These are phyloP conservation scores for Dolomedes plantarius DNA, from an alignment of 2,888 invertebrate species.

Conservation along the genomic window DNA sequence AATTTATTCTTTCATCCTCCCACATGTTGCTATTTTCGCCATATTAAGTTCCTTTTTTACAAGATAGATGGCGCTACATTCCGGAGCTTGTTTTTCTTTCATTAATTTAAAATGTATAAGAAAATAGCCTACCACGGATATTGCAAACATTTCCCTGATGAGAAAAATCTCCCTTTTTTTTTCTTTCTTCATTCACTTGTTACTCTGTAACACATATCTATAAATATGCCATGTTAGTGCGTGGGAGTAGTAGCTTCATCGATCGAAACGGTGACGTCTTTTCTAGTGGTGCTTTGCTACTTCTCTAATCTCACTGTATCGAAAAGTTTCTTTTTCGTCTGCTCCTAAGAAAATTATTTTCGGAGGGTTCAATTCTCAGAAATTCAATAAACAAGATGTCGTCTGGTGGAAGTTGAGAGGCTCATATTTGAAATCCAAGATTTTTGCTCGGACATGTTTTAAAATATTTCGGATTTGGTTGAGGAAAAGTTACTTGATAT, in stretches of 20 bases:
- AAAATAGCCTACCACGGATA: background rate
- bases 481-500: too few relatives aligned
- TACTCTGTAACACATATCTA: background rate
- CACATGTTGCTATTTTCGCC: too few relatives aligned
- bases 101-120: background rate
- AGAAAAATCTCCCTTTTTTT: background rate
- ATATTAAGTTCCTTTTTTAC: background rate
- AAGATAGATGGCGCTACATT: conserved; percentile 29
- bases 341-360: too few relatives aligned
- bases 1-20: too few relatives aligned
- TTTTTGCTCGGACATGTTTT: too few relatives aligned
- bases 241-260: background rate
- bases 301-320: background rate
- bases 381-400: too few relatives aligned
- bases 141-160: background rate
- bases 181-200: background rate
- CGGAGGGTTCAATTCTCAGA: too few relatives aligned
- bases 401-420: too few relatives aligned
- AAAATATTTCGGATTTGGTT: too few relatives aligned
- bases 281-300: background rate
- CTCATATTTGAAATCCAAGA: too few relatives aligned
- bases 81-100: background rate
- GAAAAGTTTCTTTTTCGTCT: background rate
- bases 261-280: background rate
- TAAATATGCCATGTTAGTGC: background rate